Evolutionary conservation across 2,797 vertebrate species (phyloP).

Genomic region (Cephalopachus bancanus): DNA sequence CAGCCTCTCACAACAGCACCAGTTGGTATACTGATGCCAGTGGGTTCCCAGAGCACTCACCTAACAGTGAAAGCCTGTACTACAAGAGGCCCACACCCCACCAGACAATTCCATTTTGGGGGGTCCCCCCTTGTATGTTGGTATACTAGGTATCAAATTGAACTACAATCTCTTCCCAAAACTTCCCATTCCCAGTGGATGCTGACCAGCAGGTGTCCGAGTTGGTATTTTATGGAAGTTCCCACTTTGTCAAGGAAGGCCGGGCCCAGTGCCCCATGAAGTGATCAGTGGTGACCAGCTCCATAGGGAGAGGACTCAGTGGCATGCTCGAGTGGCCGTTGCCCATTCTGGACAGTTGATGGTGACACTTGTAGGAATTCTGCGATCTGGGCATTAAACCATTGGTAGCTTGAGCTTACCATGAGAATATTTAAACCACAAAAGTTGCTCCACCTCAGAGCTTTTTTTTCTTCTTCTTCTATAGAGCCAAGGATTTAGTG

Average conservation of each 20-base stretch:
- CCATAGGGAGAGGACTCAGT: not conserved
- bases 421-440: not conserved
- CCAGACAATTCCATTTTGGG: no score
- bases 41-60: no score
- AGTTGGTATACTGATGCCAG: no score
- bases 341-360: not conserved
- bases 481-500: not conserved
- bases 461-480: not conserved
- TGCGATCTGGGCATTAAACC: not conserved
- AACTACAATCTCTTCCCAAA: not conserved
- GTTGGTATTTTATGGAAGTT: not conserved
- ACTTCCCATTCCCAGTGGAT: not conserved
- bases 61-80: no score
- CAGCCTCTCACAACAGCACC: no score
- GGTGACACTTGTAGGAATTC: not conserved
- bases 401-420: not conserved
- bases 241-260: not conserved
- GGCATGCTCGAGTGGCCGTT: fast-evolving
- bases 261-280: not conserved
- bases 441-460: not conserved
- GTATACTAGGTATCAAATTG: not conserved
- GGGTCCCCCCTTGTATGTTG: not conserved
- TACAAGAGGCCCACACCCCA: no score
- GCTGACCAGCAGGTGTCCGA: not conserved
- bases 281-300: not conserved